phyloP scores from a whole-genome alignment of 35 echinoderm and acorn worm genomes.

The Stichopus chloronotus region DNA sequence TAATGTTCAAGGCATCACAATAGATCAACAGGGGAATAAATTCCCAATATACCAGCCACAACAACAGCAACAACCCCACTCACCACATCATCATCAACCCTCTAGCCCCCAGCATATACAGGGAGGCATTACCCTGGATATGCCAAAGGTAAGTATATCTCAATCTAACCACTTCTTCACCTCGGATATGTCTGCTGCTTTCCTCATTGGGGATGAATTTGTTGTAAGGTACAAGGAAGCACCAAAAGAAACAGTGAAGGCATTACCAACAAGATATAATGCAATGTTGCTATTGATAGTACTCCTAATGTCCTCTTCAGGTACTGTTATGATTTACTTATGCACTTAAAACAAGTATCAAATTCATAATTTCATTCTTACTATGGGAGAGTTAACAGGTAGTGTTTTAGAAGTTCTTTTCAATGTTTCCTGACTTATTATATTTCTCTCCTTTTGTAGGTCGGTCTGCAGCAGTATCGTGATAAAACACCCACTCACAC shows the following conservation, averaged over 20 bases:
- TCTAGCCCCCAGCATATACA: slow-evolving; percentile 56
- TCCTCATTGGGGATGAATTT: too few species aligned
- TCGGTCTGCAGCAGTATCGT: slow-evolving; percentile 87
- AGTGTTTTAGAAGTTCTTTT: not conserved
- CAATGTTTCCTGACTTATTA: not conserved
- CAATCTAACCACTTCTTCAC: too few species aligned
- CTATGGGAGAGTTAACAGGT: not conserved
- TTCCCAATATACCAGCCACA: slow-evolving; percentile 56
- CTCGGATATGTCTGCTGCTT: too few species aligned
- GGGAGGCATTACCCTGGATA: slow-evolving; percentile 71
- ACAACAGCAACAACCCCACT: slow-evolving; percentile 66
- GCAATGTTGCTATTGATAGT: not conserved
- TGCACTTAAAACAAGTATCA: not conserved
- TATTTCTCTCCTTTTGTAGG: slow-evolving; percentile 33
- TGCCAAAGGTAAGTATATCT: slow-evolving; percentile 65
- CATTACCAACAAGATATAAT: too few species aligned
- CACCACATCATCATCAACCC: slow-evolving; percentile 65
- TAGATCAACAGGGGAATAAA: slow-evolving; percentile 60
- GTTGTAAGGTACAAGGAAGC: too few species aligned
- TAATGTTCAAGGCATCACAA: slow-evolving; percentile 47
- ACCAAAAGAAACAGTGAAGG: too few species aligned
- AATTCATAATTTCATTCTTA: not conserved
- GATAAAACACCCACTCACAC: slow-evolving; percentile 72
- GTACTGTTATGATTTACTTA: not conserved
- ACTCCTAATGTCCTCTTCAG: not conserved